Evolutionary conservation across 1,140 invertebrate genomes (phyloP).

Genomic region (Agrypnia vestita): DNA sequence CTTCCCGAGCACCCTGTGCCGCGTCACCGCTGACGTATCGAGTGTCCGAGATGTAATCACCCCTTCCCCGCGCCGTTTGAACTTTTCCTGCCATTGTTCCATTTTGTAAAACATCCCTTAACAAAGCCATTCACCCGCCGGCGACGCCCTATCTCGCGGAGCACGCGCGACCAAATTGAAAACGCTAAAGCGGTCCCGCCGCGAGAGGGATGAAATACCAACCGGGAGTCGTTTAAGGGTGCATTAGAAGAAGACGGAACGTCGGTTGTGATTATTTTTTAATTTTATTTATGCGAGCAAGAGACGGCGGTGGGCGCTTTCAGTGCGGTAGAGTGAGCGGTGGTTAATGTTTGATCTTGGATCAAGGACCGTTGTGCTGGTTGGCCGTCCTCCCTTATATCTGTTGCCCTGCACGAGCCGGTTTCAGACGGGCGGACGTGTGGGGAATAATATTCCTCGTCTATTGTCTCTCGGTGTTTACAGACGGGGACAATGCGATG

Average conservation of each 20-base stretch:
- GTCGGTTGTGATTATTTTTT: background rate
- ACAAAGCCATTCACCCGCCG: background rate
- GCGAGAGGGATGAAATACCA: background rate
- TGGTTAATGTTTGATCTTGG: background rate
- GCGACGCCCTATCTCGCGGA: conserved; percentile 4
- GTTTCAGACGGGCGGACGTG: conserved; percentile 3
- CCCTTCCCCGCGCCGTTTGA: background rate
- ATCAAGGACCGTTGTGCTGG: background rate
- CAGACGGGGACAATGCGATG: background rate
- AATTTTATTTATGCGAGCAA: background rate
- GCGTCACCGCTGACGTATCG: background rate
- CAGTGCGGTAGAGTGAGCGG: background rate
- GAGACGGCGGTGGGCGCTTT: background rate
- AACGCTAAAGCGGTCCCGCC: conserved; percentile 2
- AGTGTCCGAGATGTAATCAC: conserved; percentile 23
- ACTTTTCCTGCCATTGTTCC: background rate
- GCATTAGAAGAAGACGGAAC: background rate
- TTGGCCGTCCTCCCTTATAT: conserved; percentile 1
- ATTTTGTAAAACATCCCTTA: conserved; percentile 23
- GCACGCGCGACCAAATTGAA: conserved; percentile 16
- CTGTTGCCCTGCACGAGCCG: background rate
- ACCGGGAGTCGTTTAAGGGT: background rate
- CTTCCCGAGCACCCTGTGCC: background rate
- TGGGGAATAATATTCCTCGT: background rate
- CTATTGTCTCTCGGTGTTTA: conserved; percentile 7